Percentiles rank a stretch among this genome's conserved stretches.
These are phyloP conservation scores for Turnix velox DNA, from an alignment of 2,113 vertebrate species.

Conservation along the genomic window DNA sequence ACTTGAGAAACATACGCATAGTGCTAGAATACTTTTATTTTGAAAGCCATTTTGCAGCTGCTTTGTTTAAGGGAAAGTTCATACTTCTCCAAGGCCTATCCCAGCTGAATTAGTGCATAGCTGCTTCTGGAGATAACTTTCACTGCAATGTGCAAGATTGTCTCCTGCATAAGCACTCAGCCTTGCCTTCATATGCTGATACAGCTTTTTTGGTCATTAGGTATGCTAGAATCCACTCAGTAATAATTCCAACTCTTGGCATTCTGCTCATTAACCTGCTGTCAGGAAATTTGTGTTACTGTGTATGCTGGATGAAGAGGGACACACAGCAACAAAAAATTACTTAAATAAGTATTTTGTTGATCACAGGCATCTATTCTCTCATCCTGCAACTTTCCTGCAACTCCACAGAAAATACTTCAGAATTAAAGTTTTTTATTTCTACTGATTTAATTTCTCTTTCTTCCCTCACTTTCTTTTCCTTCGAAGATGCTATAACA, in stretches of 20 bases:
- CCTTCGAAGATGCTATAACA: slow-evolving; percentile 8
- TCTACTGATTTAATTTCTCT: slow-evolving; percentile 7
- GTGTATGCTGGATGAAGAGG: neutral
- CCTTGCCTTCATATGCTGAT: slow-evolving; percentile 13
- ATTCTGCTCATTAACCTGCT: slow-evolving; percentile 24
- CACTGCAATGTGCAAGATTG: neutral
- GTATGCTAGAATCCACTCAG: neutral
- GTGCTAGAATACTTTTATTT: slow-evolving; percentile 21
- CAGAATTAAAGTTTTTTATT: neutral
- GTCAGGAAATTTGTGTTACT: slow-evolving; percentile 13
- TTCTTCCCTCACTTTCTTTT: slow-evolving; percentile 29
- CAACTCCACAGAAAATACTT: neutral
- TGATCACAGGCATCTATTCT: neutral
- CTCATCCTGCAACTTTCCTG: neutral
- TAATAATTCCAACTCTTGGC: neutral
- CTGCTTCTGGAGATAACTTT: neutral
- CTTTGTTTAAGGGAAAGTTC: neutral
- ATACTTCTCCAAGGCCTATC: neutral
- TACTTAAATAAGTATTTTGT: neutral
- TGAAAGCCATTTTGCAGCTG: neutral
- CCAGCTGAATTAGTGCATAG: neutral
- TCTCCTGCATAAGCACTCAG: neutral
- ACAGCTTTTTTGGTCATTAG: slow-evolving; percentile 11
- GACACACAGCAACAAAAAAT: neutral
- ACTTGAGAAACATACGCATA: neutral